Percentiles rank a stretch among this genome's conserved stretches.
Evolutionary conservation across 2,797 vertebrate species (phyloP).

Genomic region (Crypturellus tataupa): DNA sequence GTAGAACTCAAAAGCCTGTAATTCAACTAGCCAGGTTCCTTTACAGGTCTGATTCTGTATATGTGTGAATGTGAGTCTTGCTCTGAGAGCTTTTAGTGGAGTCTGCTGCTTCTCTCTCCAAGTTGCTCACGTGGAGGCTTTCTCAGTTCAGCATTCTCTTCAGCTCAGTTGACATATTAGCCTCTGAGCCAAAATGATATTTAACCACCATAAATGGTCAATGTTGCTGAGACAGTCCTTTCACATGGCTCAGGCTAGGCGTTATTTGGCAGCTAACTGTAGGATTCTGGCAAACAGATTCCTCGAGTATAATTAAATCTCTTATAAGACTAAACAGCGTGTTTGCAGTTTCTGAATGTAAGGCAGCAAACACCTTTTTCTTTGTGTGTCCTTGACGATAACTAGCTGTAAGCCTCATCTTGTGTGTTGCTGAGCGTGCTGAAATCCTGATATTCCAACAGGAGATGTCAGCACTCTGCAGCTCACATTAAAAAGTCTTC

Average conservation of each 20-base stretch:
- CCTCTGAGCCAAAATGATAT: conserved; percentile 69
- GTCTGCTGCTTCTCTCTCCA: neutral
- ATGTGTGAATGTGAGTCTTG: neutral
- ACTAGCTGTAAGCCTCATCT: neutral
- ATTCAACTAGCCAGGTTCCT: neutral
- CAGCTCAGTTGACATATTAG: conserved; percentile 62
- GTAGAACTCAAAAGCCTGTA: neutral
- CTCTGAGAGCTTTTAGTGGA: neutral
- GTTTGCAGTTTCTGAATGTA: neutral
- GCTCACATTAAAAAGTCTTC: conserved; percentile 5
- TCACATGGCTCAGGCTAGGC: neutral
- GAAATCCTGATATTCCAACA: conserved; percentile 38
- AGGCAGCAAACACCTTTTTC: neutral
- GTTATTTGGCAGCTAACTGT: conserved; percentile 23
- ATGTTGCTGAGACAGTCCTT: conserved; percentile 58
- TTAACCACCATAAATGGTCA: conserved; percentile 87
- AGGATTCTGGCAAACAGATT: conserved; percentile 61
- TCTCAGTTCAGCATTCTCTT: conserved; percentile 65
- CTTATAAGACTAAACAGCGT: conserved; percentile 69
- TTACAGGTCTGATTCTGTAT: neutral
- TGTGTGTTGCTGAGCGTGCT: neutral
- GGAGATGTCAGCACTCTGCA: conserved; percentile 58
- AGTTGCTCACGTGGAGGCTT: conserved; percentile 34
- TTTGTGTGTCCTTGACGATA: neutral
- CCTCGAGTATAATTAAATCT: conserved; percentile 43